Evolutionary conservation across 1,140 invertebrate species (phyloP).

Genomic region (Daktulosphaira vitifoliae): DNA sequence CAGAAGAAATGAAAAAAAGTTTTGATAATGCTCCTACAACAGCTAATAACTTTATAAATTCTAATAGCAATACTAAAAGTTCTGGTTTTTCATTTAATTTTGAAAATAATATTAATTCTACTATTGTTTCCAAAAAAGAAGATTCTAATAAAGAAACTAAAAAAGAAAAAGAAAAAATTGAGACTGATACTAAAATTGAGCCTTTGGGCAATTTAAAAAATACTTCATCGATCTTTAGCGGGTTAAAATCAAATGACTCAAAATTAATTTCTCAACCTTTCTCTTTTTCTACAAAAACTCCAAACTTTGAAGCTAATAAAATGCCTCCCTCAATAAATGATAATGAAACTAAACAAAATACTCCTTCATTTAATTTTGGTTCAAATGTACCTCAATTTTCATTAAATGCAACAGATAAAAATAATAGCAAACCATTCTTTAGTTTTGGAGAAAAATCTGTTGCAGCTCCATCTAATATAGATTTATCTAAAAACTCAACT

Average conservation of each 20-base stretch:
- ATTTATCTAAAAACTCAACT: not conserved
- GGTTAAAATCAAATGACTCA: not conserved
- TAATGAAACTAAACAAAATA: not conserved
- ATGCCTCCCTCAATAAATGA: too few relatives aligned
- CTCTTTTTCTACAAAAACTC: too few relatives aligned
- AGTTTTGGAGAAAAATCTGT: not conserved
- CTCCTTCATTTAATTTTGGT: slow-evolving; percentile 19
- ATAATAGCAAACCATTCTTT: slow-evolving; percentile 1
- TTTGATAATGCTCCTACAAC: not conserved
- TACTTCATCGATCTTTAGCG: not conserved
- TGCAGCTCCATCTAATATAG: not conserved
- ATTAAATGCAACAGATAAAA: slow-evolving; percentile 5
- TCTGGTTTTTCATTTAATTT: not conserved
- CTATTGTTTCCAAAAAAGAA: too few relatives aligned
- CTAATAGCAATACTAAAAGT: not conserved
- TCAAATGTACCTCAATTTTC: not conserved
- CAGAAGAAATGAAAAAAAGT: slow-evolving; percentile 22
- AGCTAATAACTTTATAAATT: not conserved
- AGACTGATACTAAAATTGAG: not conserved
- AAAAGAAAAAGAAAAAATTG: not conserved
- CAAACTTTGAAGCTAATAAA: too few relatives aligned
- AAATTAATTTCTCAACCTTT: not conserved
- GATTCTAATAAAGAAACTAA: too few relatives aligned
- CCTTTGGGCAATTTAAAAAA: not conserved
- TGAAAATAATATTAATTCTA: too few relatives aligned